These are phyloP conservation scores for Sphaerophoria rueppellii DNA, from an alignment of 2,888 invertebrate genomes.

Conservation along the genomic window DNA sequence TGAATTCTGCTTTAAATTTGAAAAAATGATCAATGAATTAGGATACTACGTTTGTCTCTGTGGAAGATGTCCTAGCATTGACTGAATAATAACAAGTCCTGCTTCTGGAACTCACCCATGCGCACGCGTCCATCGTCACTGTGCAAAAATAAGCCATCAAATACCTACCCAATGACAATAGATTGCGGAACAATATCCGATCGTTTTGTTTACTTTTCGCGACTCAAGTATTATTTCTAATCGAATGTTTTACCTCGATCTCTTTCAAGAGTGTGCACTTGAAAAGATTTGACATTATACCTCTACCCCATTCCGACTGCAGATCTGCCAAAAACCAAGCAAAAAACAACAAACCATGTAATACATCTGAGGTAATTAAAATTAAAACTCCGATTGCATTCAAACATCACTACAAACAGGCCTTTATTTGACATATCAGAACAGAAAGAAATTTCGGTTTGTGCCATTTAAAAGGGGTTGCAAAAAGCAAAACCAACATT, in stretches of 20 bases:
- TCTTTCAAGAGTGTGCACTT: conserved; percentile 39
- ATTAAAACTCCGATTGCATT: conserved; percentile 44
- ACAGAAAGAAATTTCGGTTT: conserved; percentile 1
- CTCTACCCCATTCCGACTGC: neutral
- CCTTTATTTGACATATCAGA: conserved; percentile 5
- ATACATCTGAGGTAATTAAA: conserved; percentile 63
- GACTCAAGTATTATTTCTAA: conserved; percentile 29
- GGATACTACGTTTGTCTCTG: too few species aligned
- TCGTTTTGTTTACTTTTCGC: conserved; percentile 25
- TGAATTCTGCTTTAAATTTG: too few species aligned
- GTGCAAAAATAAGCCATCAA: conserved; percentile 3
- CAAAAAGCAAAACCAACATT: conserved; percentile 17
- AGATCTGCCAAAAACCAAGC: neutral
- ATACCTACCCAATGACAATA: neutral
- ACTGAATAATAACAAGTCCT: too few species aligned
- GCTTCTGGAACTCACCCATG: conserved; percentile 1
- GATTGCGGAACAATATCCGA: conserved; percentile 25
- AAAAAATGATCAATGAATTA: too few species aligned
- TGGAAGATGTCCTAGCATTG: neutral
- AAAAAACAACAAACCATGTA: conserved; percentile 13
- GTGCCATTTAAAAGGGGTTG: conserved; percentile 7
- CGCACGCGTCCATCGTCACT: neutral
- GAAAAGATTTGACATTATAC: conserved; percentile 22
- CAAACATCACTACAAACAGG: conserved; percentile 44
- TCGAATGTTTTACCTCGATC: conserved; percentile 47